Base-by-base conservation (phyloP, 1,140 invertebrate genomes). In the Brachionus paranguensis region DNA sequence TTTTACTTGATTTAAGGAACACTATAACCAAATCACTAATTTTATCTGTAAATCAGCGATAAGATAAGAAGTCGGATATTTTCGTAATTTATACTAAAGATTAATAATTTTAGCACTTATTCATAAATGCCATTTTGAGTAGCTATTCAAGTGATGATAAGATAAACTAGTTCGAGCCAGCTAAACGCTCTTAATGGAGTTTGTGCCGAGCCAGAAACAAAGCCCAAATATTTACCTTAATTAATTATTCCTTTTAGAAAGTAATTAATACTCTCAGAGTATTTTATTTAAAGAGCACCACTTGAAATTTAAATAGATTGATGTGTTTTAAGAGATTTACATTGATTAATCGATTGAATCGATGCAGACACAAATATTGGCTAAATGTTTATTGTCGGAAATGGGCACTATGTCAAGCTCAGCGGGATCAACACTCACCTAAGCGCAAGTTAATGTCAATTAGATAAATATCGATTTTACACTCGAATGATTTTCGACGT, bases 231-330 rank as follows among this genome's bases (percentile, higher is more conserved):
- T 68, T 68, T 68, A 68, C 65, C 65, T 68, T 68, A 68, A 68
- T 68, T 68, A 68, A 68, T 68, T 68, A 68, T 68, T 68, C 65
- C 33, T 68, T 68, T 68, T 60, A 60, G 33, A 68, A 68, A 68
- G 65, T 68, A 68, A 68, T 68, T 68, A 68, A 68, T 68, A 68
- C 65, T 68, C 27, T 68, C 14, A 68, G 53, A 20, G 20, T 60
- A 20, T 55, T 55, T 60, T 60, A 60, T 60, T 33, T 68, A 68
- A 68, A 68, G 65, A 68, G 65, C 65, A 33, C 65, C 65, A 68
- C 65, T 68, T 68, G 65, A 68, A 68, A 33, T 68, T 60, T 60
- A 60, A 60, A 60, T 68, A 68, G 65, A 68, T 68, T 68, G 65
- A 68, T 68, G 65, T 33, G 65, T 68, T 37, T 41, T 33, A 68